Percentiles rank a stretch among this genome's conserved stretches.
phyloP scores from a whole-genome alignment of 2,113 vertebrate genomes.

The Siphamia tubifer region DNA sequence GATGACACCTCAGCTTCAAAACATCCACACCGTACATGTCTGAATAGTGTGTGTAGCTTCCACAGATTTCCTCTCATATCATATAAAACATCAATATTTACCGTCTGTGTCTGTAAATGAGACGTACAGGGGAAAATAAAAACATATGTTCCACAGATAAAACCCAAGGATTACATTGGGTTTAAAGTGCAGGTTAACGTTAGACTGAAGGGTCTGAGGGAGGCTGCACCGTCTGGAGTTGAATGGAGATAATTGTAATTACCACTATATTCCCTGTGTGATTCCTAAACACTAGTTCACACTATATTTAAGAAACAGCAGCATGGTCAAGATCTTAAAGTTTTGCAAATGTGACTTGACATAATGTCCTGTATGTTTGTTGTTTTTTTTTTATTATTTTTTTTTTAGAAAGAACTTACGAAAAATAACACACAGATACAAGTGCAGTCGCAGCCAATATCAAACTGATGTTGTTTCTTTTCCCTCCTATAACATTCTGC shows the following conservation, averaged over 20 bases:
- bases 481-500: constrained; percentile 46
- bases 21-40: too few species aligned
- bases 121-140: too few species aligned
- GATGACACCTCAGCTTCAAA: too few species aligned
- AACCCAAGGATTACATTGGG: background rate
- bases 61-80: too few species aligned
- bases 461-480: constrained; percentile 21
- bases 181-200: background rate
- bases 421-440: constrained; percentile 11
- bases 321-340: background rate
- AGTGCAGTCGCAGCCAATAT: constrained; percentile 25
- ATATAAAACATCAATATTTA: too few species aligned
- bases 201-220: background rate
- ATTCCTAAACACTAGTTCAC: background rate
- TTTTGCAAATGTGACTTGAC: background rate
- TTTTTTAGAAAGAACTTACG: constrained; percentile 32
- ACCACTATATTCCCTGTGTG: background rate
- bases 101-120: background rate
- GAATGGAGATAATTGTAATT: constrained; percentile 23
- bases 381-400: constrained; percentile 6
- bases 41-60: too few species aligned
- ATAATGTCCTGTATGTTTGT: background rate
- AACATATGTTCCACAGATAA: too few species aligned
- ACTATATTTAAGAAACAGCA: background rate
- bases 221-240: background rate